These are phyloP conservation scores for Zoanthus sociatus DNA, from an alignment of 92 coral and sea anemone species.

Conservation along the genomic window DNA sequence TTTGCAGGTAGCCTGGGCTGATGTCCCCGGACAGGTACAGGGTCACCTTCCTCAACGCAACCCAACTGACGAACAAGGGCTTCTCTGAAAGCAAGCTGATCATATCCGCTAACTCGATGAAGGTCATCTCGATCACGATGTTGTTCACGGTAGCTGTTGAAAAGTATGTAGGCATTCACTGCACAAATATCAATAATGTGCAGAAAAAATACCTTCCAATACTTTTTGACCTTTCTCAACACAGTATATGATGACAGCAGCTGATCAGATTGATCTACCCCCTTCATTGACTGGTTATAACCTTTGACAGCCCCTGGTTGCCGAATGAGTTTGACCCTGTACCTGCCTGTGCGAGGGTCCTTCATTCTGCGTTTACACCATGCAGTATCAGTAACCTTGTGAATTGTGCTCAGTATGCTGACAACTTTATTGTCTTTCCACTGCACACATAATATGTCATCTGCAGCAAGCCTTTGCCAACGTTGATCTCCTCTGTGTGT, in stretches of 20 bases:
- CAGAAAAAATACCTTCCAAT: conserved; percentile 53
- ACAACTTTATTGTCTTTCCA: not conserved
- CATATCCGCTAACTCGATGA: not conserved
- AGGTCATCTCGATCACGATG: conserved; percentile 25
- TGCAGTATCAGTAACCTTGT: not conserved
- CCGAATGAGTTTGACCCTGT: conserved; percentile 21
- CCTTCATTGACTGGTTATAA: conserved; percentile 53
- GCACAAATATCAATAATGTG: conserved; percentile 55
- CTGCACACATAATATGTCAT: not conserved
- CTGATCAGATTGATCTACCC: conserved; percentile 8
- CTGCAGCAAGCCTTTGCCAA: conserved; percentile 32
- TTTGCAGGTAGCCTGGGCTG: conserved; percentile 1
- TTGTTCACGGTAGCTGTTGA: not conserved
- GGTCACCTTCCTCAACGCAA: not conserved
- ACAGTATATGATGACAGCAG: conserved; percentile 37
- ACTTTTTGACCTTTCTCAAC: conserved; percentile 39
- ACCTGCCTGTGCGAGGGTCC: conserved; percentile 17
- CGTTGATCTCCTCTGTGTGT: conserved; percentile 22
- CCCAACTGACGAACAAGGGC: not conserved
- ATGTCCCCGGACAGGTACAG: not conserved
- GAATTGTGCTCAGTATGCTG: not conserved
- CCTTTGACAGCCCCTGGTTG: conserved; percentile 21
- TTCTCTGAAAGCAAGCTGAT: not conserved
- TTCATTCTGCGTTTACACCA: not conserved
- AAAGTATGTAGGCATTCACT: conserved; percentile 42